These are phyloP conservation scores for Corydoras maculifer DNA, from an alignment of 2,113 vertebrate genomes.

Conservation along the genomic window DNA sequence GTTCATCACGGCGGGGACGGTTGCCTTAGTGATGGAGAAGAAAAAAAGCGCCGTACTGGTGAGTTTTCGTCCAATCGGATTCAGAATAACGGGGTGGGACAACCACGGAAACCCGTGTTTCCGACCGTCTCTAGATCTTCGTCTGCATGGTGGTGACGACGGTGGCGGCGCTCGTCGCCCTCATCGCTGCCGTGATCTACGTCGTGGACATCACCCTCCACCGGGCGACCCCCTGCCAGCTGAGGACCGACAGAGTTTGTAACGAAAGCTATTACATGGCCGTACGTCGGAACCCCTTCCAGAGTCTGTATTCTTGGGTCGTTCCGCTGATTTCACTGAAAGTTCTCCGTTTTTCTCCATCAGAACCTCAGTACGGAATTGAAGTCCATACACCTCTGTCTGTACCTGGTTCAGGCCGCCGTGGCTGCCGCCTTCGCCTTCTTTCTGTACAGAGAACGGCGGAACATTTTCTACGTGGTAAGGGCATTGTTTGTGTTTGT, in stretches of 20 bases:
- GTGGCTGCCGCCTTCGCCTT: constrained; percentile 48
- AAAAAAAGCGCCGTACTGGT: constrained; percentile 51
- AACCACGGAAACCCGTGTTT: neutral
- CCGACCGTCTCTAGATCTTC: constrained; percentile 42
- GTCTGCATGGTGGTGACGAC: constrained; percentile 43
- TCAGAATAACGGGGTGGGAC: no score
- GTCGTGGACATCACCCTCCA: constrained; percentile 51
- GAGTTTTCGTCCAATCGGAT: constrained; percentile 37
- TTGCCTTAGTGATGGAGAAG: constrained; percentile 56
- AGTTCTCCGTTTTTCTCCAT: neutral
- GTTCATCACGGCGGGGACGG: constrained; percentile 58
- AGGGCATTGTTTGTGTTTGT: constrained; percentile 27
- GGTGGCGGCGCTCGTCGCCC: constrained; percentile 44
- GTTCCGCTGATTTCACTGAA: neutral
- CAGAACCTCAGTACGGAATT: constrained; percentile 55
- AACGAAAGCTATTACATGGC: neutral
- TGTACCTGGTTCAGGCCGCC: constrained; percentile 50
- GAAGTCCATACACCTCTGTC: constrained; percentile 54
- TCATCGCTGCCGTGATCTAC: constrained; percentile 57
- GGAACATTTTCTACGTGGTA: constrained; percentile 51
- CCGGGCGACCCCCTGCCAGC: constrained; percentile 13
- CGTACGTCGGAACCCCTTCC: constrained; percentile 32
- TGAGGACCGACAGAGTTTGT: accelerated
- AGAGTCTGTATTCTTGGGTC: neutral
- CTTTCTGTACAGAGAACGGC: constrained; percentile 52